Evolutionary conservation across 2,888 invertebrate species (phyloP).

Genomic region (Hemistola chrysoprasaria): DNA sequence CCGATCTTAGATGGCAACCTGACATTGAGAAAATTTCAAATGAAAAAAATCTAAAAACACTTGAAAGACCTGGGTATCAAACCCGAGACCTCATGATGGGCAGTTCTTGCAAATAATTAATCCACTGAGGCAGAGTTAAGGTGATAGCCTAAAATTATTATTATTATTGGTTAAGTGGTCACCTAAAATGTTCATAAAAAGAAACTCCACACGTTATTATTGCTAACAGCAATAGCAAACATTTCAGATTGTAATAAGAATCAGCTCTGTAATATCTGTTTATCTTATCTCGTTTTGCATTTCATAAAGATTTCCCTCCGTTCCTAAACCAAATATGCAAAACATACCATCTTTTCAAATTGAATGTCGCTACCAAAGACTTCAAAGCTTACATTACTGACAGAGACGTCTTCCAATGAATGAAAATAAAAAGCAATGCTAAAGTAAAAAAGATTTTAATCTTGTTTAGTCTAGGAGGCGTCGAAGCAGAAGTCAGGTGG

Average conservation of each 20-base stretch:
- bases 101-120: too few species aligned
- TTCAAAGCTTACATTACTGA: constrained; percentile 23
- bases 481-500: constrained; percentile 70
- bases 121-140: too few species aligned
- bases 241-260: neutral
- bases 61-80: too few species aligned
- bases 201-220: too few species aligned
- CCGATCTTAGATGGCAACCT: too few species aligned
- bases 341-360: constrained; percentile 19
- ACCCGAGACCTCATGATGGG: too few species aligned
- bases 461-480: constrained; percentile 66
- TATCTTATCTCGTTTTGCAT: constrained; percentile 14
- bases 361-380: constrained; percentile 22
- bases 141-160: too few species aligned
- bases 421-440: constrained; percentile 35
- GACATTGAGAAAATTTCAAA: too few species aligned
- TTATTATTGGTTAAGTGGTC: too few species aligned
- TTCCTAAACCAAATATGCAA: constrained; percentile 20
- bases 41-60: too few species aligned
- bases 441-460: constrained; percentile 66
- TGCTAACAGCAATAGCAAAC: neutral
- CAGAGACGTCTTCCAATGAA: constrained; percentile 27
- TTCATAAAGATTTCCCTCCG: constrained; percentile 12
- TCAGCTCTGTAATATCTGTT: constrained; percentile 3
- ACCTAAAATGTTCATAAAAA: too few species aligned